Evolutionary conservation across 2,888 invertebrate genomes (phyloP).

Genomic region (Ophion obscuratus): DNA sequence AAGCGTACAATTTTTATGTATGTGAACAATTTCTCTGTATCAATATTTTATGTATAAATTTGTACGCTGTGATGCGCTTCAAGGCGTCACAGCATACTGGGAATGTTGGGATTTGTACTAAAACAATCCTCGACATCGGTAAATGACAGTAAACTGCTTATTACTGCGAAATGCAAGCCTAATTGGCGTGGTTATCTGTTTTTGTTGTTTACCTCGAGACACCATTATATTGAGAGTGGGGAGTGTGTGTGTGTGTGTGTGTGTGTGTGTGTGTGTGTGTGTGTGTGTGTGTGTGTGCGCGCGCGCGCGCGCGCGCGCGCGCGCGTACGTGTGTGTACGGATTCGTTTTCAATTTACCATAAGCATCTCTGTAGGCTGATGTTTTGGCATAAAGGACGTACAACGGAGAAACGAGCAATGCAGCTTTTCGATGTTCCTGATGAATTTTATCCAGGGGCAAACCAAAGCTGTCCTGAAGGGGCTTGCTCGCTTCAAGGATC

Average conservation of each 20-base stretch:
- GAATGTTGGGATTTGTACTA: not conserved
- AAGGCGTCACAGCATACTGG: too few relatives aligned
- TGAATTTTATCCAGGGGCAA: slow-evolving; percentile 92
- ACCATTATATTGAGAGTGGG: too few relatives aligned
- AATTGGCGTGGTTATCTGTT: not conserved
- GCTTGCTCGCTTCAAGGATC: slow-evolving; percentile 92
- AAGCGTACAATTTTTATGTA: not conserved
- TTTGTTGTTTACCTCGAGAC: too few relatives aligned
- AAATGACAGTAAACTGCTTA: not conserved
- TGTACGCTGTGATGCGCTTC: too few relatives aligned
- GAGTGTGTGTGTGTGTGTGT: too few relatives aligned
- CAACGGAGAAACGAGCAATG: slow-evolving; percentile 91
- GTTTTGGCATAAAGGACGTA: slow-evolving; percentile 95
- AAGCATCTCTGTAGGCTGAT: slow-evolving; percentile 92
- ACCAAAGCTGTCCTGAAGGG: slow-evolving; percentile 94
- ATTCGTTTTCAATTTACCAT: slow-evolving; percentile 84
- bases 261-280: too few relatives aligned
- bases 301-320: too few relatives aligned
- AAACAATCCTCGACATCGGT: not conserved
- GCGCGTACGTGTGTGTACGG: too few relatives aligned
- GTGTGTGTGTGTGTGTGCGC: too few relatives aligned
- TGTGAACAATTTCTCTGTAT: too few relatives aligned
- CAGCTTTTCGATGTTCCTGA: slow-evolving; percentile 90
- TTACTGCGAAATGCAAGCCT: not conserved
- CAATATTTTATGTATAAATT: not conserved